phyloP scores from a whole-genome alignment of 2,888 invertebrate species.

The Achlya flavicornis region DNA sequence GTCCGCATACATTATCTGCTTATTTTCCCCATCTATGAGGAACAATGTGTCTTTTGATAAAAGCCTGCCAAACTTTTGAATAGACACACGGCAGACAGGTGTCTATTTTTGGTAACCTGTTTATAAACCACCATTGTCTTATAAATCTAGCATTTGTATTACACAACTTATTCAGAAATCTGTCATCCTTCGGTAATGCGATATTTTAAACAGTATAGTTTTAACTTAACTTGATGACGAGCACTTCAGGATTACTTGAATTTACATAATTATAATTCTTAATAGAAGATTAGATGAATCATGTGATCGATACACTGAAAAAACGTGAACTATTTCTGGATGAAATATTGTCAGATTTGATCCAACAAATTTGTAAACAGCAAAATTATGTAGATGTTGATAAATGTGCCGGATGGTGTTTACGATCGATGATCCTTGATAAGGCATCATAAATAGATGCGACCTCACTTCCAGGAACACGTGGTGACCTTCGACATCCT shows the following conservation, averaged over 20 bases:
- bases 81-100: slow-evolving; percentile 5
- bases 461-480: neutral
- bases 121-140: neutral
- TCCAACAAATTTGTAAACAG: neutral
- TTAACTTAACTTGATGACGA: too few relatives aligned
- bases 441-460: neutral
- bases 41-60: slow-evolving; percentile 14
- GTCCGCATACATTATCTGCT: slow-evolving; percentile 3
- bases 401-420: neutral
- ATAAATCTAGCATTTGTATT: neutral
- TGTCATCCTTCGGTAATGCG: neutral
- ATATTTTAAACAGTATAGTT: neutral
- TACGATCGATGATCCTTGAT: neutral
- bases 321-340: too few relatives aligned
- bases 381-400: neutral
- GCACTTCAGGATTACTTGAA: too few relatives aligned
- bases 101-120: slow-evolving; percentile 9
- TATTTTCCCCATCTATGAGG: neutral
- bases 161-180: neutral
- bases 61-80: slow-evolving; percentile 10
- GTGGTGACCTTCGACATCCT: slow-evolving; percentile 1
- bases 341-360: neutral
- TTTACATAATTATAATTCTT: too few relatives aligned
- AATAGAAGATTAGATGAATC: too few relatives aligned
- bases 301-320: too few relatives aligned